Percentiles rank a stretch among this genome's conserved stretches.
Conservation (phyloP, 2,797 vertebrate species). For the Smutsia temminckii region DNA sequence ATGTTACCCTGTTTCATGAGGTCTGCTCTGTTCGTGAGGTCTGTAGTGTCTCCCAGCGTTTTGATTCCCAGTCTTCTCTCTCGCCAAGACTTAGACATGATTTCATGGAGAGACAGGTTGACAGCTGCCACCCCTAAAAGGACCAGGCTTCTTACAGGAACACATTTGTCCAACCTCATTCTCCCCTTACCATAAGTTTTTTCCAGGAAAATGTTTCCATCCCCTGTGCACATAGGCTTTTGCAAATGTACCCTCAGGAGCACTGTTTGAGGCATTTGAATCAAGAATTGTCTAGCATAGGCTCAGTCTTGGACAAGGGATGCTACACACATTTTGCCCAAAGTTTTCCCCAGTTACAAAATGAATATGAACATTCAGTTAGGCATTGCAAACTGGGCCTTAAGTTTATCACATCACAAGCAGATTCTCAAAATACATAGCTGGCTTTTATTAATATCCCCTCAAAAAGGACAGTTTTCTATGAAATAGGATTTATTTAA, state of each 20-base stretch:
- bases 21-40: too few species aligned
- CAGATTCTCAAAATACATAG: background rate
- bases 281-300: background rate
- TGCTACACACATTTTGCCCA: background rate
- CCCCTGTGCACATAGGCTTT: background rate
- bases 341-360: background rate
- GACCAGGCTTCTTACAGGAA: background rate
- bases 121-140: background rate
- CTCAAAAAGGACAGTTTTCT: background rate
- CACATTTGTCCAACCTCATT: background rate
- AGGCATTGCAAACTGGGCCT: background rate
- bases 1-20: too few species aligned
- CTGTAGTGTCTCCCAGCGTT: background rate
- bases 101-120: background rate
- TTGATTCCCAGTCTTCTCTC: background rate
- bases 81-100: background rate
- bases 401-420: background rate
- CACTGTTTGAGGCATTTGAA: background rate
- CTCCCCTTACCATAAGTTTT: background rate
- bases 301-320: background rate
- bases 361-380: background rate
- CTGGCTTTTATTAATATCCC: constrained; percentile 29
- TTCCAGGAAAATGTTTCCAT: background rate
- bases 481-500: background rate
- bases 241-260: background rate